Evolutionary conservation across 2,797 vertebrate genomes (phyloP).

Genomic region (Sorex maritimensis): DNA sequence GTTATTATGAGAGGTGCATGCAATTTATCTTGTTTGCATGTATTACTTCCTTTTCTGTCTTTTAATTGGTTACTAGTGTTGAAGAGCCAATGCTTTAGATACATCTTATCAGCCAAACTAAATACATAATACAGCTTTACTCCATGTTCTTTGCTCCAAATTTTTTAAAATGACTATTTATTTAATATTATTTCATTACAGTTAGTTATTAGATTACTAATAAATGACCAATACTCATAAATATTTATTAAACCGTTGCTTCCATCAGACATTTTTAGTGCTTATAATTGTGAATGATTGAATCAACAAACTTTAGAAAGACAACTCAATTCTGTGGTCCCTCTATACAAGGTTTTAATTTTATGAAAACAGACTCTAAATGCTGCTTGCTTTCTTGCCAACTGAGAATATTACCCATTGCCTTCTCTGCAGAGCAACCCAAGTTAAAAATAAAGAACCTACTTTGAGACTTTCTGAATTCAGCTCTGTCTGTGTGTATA

Average conservation of each 20-base stretch:
- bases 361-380: constrained; percentile 79
- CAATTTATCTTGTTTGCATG: constrained; percentile 50
- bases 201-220: constrained; percentile 76
- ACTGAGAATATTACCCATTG: neutral
- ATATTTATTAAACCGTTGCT: constrained; percentile 68
- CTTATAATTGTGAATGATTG: constrained; percentile 74
- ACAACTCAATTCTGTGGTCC: constrained; percentile 63
- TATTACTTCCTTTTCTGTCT: constrained; percentile 59
- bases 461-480: constrained; percentile 77
- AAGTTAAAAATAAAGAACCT: constrained; percentile 72
- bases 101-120: constrained; percentile 50
- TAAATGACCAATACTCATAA: constrained; percentile 69
- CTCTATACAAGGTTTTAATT: constrained; percentile 74
- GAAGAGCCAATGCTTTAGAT: constrained; percentile 57
- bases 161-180: constrained; percentile 63
- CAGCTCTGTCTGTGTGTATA: constrained; percentile 72
- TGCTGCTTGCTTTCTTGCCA: constrained; percentile 65
- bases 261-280: constrained; percentile 63
- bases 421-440: constrained; percentile 38
- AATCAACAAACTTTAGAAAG: constrained; percentile 68
- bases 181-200: constrained; percentile 75
- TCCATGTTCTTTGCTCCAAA: constrained; percentile 36
- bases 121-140: constrained; percentile 51
- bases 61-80: constrained; percentile 48
- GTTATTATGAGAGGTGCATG: neutral